These are phyloP conservation scores for Drosophila gaucha DNA, from an alignment of 2,888 invertebrate genomes.

Conservation along the genomic window DNA sequence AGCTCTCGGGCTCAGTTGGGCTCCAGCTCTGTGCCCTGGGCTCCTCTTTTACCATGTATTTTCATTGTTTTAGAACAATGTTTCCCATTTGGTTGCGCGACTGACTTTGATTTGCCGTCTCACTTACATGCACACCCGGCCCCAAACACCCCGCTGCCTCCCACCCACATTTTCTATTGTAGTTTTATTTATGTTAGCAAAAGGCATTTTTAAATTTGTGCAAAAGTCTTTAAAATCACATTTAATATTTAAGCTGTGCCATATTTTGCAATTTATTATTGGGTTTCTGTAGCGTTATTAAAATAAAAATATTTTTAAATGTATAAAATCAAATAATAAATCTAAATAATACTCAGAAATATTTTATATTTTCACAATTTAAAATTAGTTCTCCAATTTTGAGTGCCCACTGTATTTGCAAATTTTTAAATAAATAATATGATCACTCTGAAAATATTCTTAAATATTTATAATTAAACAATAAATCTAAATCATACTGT, in stretches of 20 bases:
- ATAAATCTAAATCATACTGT: too few species aligned
- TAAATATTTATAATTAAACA: too few species aligned
- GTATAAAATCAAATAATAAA: too few species aligned
- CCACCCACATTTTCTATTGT: constrained; percentile 3
- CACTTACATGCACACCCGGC: constrained; percentile 35
- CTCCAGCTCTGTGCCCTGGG: constrained; percentile 16
- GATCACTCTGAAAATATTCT: too few species aligned
- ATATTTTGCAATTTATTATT: background rate
- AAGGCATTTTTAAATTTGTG: constrained; percentile 24
- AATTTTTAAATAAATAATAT: too few species aligned
- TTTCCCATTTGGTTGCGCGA: constrained; percentile 62
- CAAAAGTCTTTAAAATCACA: constrained; percentile 8
- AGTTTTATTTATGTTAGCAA: constrained; percentile 20
- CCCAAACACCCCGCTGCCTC: background rate
- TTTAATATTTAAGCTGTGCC: background rate
- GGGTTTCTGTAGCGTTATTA: too few species aligned
- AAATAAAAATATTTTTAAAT: background rate
- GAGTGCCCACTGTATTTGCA: too few species aligned
- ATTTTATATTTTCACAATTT: background rate
- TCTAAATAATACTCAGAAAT: too few species aligned
- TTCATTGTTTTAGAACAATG: constrained; percentile 79
- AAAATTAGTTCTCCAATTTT: background rate
- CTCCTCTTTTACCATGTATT: constrained; percentile 29
- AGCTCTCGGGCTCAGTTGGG: constrained; percentile 28
- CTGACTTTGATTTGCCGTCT: constrained; percentile 74